phyloP scores from a whole-genome alignment of 2,888 invertebrate species.

The Sialis fuliginosa region DNA sequence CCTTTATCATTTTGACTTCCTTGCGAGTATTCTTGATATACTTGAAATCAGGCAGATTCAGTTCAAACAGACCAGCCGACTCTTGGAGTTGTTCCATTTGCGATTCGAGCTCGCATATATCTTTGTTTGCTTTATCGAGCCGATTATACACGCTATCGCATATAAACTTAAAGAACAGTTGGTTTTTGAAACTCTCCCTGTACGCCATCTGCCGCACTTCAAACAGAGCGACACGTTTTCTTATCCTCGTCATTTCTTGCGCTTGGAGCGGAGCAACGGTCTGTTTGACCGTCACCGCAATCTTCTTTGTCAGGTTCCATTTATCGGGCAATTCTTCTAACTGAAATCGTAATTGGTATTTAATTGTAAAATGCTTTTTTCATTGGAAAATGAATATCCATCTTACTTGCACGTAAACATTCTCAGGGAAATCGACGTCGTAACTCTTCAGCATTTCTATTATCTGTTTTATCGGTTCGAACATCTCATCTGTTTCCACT shows the following conservation, averaged over 20 bases:
- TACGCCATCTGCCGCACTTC: conserved; percentile 63
- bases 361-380: neutral
- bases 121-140: conserved; percentile 49
- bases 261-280: conserved; percentile 76
- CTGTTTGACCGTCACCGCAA: conserved; percentile 68
- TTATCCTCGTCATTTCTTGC: conserved; percentile 72
- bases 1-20: conserved; percentile 59
- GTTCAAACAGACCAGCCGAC: conserved; percentile 71
- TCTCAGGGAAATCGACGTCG: conserved; percentile 73
- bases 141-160: conserved; percentile 49
- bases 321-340: conserved; percentile 67
- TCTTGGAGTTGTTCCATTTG: conserved; percentile 46
- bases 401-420: conserved; percentile 48
- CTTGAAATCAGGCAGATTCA: conserved; percentile 68
- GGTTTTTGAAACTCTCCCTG: conserved; percentile 49
- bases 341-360: conserved; percentile 15
- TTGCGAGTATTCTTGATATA: conserved; percentile 54
- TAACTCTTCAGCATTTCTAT: conserved; percentile 71
- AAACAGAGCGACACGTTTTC: conserved; percentile 63
- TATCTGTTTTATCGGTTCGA: conserved; percentile 72
- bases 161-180: conserved; percentile 36
- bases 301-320: conserved; percentile 74
- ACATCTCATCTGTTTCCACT: conserved; percentile 68
- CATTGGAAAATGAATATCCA: neutral
- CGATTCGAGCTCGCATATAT: conserved; percentile 47